These are phyloP conservation scores for Elephantulus edwardii DNA, from an alignment of 2,113 vertebrate genomes.

Conservation along the genomic window DNA sequence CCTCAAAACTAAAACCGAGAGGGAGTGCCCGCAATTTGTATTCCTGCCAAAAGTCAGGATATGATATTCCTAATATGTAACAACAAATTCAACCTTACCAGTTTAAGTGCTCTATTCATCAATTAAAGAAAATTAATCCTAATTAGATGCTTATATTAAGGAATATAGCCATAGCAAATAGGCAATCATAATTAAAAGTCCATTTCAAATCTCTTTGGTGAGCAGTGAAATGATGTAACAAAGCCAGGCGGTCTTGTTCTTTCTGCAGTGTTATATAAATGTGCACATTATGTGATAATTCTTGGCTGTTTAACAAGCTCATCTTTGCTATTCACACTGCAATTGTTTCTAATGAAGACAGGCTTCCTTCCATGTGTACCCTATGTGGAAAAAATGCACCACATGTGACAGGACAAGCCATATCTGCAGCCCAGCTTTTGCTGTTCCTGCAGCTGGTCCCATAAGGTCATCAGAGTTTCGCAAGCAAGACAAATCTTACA, in stretches of 20 bases:
- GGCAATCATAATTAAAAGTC: conserved; percentile 63
- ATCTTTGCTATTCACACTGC: background rate
- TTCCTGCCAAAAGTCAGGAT: conserved; percentile 42
- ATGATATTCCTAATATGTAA: background rate
- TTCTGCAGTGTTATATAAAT: conserved; percentile 1
- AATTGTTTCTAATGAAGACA: conserved; percentile 33
- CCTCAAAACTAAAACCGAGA: conserved; percentile 77
- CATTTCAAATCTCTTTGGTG: conserved; percentile 36
- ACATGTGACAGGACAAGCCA: background rate
- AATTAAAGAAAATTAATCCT: conserved; percentile 75
- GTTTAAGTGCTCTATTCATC: conserved; percentile 60
- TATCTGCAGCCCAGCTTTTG: background rate
- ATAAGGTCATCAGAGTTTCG: background rate
- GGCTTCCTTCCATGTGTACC: background rate
- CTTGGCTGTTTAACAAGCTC: conserved; percentile 5
- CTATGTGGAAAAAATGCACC: background rate
- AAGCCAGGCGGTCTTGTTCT: background rate
- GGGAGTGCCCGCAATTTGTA: conserved; percentile 54
- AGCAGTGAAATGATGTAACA: conserved; percentile 32
- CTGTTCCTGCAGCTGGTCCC: background rate
- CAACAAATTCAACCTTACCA: conserved; percentile 54
- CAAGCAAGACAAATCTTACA: background rate
- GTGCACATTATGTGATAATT: background rate
- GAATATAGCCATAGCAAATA: conserved; percentile 16
- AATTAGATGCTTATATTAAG: conserved; percentile 55